Evolutionary conservation across 2,888 invertebrate species (phyloP), one percentile per base, ranked within the genome.

Genomic region (Melanchra persicariae): DNA sequence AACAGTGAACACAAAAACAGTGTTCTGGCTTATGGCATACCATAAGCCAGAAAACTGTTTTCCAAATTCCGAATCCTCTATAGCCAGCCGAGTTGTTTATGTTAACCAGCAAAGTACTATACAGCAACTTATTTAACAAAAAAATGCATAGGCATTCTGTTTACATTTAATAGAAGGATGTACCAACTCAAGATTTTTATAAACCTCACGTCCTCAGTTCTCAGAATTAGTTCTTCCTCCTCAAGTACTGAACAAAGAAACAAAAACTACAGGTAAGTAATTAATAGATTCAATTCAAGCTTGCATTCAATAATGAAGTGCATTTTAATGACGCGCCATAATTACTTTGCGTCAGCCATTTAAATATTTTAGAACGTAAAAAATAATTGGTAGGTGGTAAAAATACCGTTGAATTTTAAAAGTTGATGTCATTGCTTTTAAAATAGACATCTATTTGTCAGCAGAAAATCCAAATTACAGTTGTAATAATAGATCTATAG

Each of bases 321-420:
- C 52, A 78, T 78, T 82, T 78, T 78, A 78, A 78, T 82, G 83
- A 64, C 64, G 63, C 47, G 60, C 52, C 22, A 8, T 64, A 60
- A 78, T 82, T 77, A 77, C 61, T 61, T 55, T 10, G 43, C 40
- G 43, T 30, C 43, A 17, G 55, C 12, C 63, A 71, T 63, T 78
- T 79, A 40, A 78, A 70, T 81, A 34, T 70, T 58, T 26, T 57
- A 64, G 52, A 54, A 70, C 51, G 57, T 60, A 59, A 80, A 64
- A 82, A 70, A 64, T 70, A 82, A 77, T 70, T 63, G 19, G 26
- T 24, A 24, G 47, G 52, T 37, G 47, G 52, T 37, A 62, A 77
- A 34, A 40, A 62, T 22, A 12, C 19, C 6, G 12, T n/a, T n/a
- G 34, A 15, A 12, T 43, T 75, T 57, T 52, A 12, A 15, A 34